Conservation (phyloP, 2,888 invertebrate genomes). For the Pherbina coryleti region DNA sequence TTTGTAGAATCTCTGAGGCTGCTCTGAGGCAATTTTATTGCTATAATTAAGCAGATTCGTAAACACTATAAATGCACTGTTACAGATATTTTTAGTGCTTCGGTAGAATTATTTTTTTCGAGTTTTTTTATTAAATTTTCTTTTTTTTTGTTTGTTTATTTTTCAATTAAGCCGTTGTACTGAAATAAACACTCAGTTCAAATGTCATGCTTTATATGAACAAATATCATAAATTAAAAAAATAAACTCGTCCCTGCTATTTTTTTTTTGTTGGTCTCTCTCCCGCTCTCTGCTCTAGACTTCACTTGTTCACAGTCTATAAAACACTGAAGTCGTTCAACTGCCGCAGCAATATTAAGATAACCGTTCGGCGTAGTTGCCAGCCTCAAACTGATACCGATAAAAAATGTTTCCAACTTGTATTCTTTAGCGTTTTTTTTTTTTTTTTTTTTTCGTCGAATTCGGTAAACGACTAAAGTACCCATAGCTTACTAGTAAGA, state of each 20-base stretch:
- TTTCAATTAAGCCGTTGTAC: no score
- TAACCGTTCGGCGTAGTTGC: conserved; percentile 52
- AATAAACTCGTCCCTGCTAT: background rate
- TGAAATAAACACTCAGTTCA: background rate
- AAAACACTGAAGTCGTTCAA: conserved; percentile 24
- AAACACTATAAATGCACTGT: background rate
- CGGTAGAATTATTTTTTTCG: no score
- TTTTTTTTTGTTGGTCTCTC: no score
- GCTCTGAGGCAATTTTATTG: no score
- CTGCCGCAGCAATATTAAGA: conserved; percentile 32
- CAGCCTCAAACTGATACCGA: conserved; percentile 33
- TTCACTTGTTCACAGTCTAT: conserved; percentile 21
- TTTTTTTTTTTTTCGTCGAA: background rate
- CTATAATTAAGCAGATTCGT: background rate
- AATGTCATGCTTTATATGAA: background rate
- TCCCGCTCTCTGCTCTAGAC: background rate
- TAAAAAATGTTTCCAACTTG: conserved; percentile 17
- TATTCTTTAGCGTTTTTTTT: conserved; percentile 22
- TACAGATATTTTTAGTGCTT: no score
- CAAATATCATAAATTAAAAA: conserved; percentile 3
- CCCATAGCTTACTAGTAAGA: background rate
- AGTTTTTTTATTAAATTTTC: no score
- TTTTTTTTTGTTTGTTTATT: no score
- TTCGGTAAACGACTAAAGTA: background rate
- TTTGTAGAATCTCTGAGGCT: background rate